Evolutionary conservation across 2,113 vertebrate species (phyloP).

Genomic region (Hydropotes inermis): DNA sequence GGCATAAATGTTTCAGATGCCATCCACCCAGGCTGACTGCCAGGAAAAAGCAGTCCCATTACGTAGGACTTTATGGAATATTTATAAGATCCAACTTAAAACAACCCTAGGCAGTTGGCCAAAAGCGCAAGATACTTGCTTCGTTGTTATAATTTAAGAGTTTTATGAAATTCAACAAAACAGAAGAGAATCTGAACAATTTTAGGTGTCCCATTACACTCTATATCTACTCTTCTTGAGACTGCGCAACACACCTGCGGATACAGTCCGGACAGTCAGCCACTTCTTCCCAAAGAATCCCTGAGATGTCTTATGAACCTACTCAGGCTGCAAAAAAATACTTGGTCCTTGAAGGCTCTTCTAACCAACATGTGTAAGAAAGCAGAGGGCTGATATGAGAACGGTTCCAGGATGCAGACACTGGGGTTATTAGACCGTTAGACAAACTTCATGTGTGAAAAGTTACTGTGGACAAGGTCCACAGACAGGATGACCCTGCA

Average conservation of each 20-base stretch:
- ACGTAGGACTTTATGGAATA: conserved; percentile 78
- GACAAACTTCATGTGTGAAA: fast-evolving
- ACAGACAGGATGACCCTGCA: fast-evolving
- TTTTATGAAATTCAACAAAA: conserved; percentile 75
- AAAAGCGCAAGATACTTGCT: conserved; percentile 68
- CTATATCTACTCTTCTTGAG: background rate
- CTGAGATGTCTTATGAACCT: background rate
- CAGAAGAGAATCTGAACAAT: background rate
- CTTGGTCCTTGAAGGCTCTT: background rate
- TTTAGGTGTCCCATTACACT: background rate
- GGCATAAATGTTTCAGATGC: conserved; percentile 51
- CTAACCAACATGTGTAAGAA: background rate
- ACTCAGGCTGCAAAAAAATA: background rate
- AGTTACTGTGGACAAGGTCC: background rate
- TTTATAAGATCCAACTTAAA: conserved; percentile 79
- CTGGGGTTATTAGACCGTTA: background rate
- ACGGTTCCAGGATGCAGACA: background rate
- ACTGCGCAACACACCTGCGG: background rate
- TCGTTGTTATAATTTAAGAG: conserved; percentile 4
- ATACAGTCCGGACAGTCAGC: background rate
- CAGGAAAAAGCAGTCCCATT: conserved; percentile 72
- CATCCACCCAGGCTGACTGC: conserved; percentile 56
- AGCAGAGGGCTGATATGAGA: background rate
- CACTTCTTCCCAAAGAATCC: background rate
- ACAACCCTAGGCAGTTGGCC: conserved; percentile 76